phyloP scores from a whole-genome alignment of 2,888 invertebrate genomes.

The Drosophila picticornis region DNA sequence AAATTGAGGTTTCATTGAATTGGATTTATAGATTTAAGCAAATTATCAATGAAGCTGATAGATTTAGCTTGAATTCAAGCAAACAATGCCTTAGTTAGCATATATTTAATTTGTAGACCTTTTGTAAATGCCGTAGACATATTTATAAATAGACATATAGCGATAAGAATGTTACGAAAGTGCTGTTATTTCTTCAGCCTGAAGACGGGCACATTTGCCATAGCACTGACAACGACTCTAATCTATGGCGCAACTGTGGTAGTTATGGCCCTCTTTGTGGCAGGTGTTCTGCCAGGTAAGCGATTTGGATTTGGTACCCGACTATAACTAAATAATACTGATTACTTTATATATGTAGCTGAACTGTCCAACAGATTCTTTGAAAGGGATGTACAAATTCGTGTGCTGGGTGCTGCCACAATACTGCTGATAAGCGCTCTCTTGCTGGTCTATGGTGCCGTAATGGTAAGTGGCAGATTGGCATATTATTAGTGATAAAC shows the following conservation, averaged over 20 bases:
- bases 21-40: not conserved
- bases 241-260: constrained; percentile 4
- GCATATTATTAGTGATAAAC: not conserved
- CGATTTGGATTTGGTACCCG: not conserved
- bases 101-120: not conserved
- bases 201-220: not conserved
- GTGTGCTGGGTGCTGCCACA: constrained; percentile 10
- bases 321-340: not conserved
- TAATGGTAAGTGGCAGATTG: constrained; percentile 12
- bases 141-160: not conserved
- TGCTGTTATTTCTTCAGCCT: constrained; percentile 17
- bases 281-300: constrained; percentile 25
- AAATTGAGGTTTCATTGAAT: not conserved
- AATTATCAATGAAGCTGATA: not conserved
- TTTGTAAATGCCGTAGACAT: not conserved
- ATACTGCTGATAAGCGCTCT: constrained; percentile 2
- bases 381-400: not conserved
- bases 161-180: constrained; percentile 17
- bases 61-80: constrained; percentile 4
- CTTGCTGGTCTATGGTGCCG: constrained; percentile 3
- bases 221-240: not conserved
- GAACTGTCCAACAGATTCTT: constrained; percentile 20
- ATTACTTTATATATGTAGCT: not conserved
- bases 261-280: not conserved
- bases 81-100: not conserved